Evolutionary conservation across 2,113 vertebrate genomes (phyloP), one percentile per base, ranked within the genome.

Genomic region (Manacus vitellinus): DNA sequence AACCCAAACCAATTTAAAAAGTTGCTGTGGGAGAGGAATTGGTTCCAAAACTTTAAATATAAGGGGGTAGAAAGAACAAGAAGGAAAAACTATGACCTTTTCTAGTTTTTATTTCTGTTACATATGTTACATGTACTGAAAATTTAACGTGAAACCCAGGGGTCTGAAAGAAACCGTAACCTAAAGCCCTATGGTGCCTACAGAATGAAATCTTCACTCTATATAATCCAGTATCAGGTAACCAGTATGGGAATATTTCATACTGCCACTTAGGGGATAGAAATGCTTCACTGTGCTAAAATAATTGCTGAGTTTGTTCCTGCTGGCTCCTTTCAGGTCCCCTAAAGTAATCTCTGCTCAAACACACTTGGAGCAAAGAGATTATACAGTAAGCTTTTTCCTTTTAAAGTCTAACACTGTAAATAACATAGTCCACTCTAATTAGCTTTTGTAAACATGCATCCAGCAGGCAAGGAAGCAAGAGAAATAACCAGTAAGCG

Each of bases 351-450:
- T 81, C 62, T 86, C 58, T 82, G 31, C 54, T 91, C 58, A 89
- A 94, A 87, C 37, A 68, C 43, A 62, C 70, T 75, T 25, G 49
- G 89, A 65, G 73, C 68, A 81, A 82, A 91, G 31, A 65, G 49
- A 96, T 85, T 87, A 92, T 70, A 82, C 62, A 58, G 73, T 55
- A 92, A 96, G 54, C 24, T 82, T 91, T 94, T 88, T 73, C 70
- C 31, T 85, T 95, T 68, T 81, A 14, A 91, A 89, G 25, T 68
- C 65, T 82, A 68, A 66, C 41, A 43, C 70, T 78, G 73, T 79
- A 89, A 95, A 91, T 89, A 94, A 61, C 80, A 94, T 8, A 58
- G 86, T 96, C 91, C 88, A 79, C 83, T 92, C 70, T 85, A 91
- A 96, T 95, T 87, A 95, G 44, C 83, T 87, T 51, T 73, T 75